These are phyloP conservation scores for Danionella cerebrum DNA, from an alignment of 2,113 vertebrate genomes.

Conservation along the genomic window DNA sequence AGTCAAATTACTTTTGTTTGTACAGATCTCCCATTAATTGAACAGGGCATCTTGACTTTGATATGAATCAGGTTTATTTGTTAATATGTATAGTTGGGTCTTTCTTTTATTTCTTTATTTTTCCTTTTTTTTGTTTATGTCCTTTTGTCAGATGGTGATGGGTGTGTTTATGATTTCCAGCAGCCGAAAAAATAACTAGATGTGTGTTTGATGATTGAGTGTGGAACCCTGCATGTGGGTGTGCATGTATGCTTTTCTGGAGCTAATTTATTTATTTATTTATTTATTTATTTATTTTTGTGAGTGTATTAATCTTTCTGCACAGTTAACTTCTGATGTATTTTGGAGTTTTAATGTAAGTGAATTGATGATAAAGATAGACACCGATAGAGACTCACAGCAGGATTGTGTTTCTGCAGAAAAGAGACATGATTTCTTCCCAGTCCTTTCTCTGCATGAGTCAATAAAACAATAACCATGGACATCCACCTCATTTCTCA, in stretches of 20 bases:
- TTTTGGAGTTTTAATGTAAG: neutral
- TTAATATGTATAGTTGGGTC: too few relatives aligned
- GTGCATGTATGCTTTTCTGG: neutral
- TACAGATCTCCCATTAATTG: too few relatives aligned
- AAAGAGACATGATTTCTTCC: neutral
- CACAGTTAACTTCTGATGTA: neutral
- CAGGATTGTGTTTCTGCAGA: neutral
- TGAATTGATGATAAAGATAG: neutral
- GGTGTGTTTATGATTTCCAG: too few relatives aligned
- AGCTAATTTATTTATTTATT: neutral
- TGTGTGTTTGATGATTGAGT: neutral
- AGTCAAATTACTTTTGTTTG: too few relatives aligned
- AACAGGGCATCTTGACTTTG: too few relatives aligned
- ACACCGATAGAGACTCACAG: neutral
- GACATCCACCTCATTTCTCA: neutral
- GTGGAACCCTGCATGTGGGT: neutral
- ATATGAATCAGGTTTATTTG: too few relatives aligned
- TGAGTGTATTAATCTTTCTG: neutral
- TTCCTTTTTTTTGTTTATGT: too few relatives aligned
- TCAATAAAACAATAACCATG: slow-evolving; percentile 21
- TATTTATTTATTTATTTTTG: too few relatives aligned
- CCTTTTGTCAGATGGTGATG: too few relatives aligned
- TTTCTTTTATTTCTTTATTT: too few relatives aligned
- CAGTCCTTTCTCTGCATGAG: slow-evolving; percentile 5
- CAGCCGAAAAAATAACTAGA: too few relatives aligned